A percentile compares a stretch with the other conserved stretches of the same genome.
phyloP scores from a whole-genome alignment of 2,888 invertebrate species.

The Neria commutata region DNA sequence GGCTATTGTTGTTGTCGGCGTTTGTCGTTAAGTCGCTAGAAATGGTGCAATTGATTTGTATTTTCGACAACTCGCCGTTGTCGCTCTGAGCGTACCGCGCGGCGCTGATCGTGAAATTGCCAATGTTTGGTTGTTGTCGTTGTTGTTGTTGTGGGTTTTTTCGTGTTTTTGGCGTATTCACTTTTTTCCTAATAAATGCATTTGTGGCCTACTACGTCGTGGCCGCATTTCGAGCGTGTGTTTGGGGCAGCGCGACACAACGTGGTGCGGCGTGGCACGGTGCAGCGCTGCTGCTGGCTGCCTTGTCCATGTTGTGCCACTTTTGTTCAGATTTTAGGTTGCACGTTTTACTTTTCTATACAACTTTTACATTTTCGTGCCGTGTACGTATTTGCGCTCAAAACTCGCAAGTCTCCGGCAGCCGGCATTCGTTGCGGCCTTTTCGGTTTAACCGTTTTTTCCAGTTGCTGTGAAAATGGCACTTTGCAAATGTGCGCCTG shows the following conservation, averaged over 20 bases:
- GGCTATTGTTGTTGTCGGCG: not conserved
- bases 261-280: no score
- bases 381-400: not conserved
- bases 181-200: no score
- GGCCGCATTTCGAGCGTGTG: no score
- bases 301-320: conserved; percentile 11
- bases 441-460: no score
- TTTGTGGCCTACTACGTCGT: no score
- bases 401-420: no score
- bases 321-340: conserved; percentile 6
- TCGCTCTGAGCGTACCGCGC: not conserved
- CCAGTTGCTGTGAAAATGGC: no score
- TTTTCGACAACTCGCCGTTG: no score
- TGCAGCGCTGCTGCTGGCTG: no score
- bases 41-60: not conserved
- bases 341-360: not conserved
- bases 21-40: not conserved
- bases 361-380: conserved; percentile 1
- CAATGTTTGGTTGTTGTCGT: not conserved
- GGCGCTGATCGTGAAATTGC: not conserved
- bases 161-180: not conserved
- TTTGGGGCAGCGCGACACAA: no score
- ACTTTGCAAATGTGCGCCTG: no score
- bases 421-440: no score
- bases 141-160: not conserved